A percentile compares a stretch with the other conserved stretches of the same genome.
phyloP scores from a whole-genome alignment of 1,140 invertebrate genomes.

The Choristoneura fumiferana region DNA sequence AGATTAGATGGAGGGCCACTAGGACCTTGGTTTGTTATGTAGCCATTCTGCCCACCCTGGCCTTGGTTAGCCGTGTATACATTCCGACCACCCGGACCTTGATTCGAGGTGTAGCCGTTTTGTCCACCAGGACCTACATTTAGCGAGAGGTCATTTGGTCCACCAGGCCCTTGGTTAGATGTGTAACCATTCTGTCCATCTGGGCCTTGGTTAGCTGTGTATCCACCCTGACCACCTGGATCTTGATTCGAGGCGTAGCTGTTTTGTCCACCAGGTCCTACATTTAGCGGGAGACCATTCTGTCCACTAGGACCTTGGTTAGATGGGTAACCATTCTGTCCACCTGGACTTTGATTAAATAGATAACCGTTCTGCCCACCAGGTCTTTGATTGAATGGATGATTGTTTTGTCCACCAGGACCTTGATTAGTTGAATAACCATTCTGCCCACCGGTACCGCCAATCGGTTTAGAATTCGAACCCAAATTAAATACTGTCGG shows the following conservation, averaged over 20 bases:
- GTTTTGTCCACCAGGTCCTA: no score
- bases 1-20: not conserved
- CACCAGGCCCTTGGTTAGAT: not conserved
- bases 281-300: conserved; percentile 36
- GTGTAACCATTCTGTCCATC: conserved; percentile 10
- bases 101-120: conserved; percentile 20
- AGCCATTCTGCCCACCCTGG: no score
- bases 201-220: not conserved
- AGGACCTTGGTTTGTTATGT: no score
- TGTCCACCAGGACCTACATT: conserved; percentile 22
- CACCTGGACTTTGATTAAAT: no score
- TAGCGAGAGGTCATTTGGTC: conserved; percentile 19
- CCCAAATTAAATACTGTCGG: conserved; percentile 12
- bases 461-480: not conserved
- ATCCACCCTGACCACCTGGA: conserved; percentile 28
- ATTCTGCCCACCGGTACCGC: no score
- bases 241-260: not conserved
- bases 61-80: no score
- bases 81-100: no score
- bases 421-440: not conserved
- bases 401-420: no score
- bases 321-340: no score
- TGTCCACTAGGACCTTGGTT: conserved; percentile 10
- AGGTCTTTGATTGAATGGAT: not conserved
- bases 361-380: conserved; percentile 16